Conservation (phyloP, 2,888 invertebrate species). For the Agonopterix arenella region DNA sequence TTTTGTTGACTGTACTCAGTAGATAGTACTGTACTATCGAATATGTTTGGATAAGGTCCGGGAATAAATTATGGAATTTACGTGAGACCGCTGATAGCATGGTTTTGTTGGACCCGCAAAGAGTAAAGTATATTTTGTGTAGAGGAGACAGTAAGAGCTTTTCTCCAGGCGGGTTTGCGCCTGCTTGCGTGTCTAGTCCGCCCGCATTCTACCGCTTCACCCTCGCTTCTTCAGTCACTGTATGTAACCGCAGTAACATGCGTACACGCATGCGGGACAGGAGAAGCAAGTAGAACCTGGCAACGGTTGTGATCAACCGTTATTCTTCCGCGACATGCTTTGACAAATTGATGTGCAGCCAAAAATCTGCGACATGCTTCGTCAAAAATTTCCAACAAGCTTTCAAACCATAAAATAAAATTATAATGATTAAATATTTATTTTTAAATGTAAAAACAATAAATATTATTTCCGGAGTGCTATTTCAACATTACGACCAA, state of each 20-base stretch:
- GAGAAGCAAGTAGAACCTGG: not conserved
- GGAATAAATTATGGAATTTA: conserved; percentile 31
- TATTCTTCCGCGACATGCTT: too few species aligned
- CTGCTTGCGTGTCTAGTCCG: not conserved
- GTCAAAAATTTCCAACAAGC: too few species aligned
- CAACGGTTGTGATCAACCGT: too few species aligned
- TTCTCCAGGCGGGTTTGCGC: not conserved
- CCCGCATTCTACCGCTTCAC: not conserved
- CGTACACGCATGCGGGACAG: not conserved
- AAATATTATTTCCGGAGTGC: too few species aligned
- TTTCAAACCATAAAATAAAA: too few species aligned
- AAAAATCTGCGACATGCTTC: too few species aligned
- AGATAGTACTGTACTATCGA: conserved; percentile 18
- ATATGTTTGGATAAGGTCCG: conserved; percentile 23
- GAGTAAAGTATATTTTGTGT: not conserved
- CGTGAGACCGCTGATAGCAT: conserved; percentile 20
- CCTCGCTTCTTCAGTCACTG: not conserved
- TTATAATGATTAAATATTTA: too few species aligned
- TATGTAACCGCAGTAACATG: too few species aligned
- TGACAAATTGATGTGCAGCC: too few species aligned
- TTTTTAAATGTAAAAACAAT: too few species aligned
- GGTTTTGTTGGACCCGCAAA: not conserved
- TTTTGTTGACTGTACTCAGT: conserved; percentile 6
- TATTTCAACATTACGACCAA: too few species aligned
- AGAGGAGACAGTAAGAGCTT: not conserved